A percentile compares a stretch with the other conserved stretches of the same genome.
Evolutionary conservation across 2,113 vertebrate species (phyloP).

Genomic region (Platysternon megacephalum): DNA sequence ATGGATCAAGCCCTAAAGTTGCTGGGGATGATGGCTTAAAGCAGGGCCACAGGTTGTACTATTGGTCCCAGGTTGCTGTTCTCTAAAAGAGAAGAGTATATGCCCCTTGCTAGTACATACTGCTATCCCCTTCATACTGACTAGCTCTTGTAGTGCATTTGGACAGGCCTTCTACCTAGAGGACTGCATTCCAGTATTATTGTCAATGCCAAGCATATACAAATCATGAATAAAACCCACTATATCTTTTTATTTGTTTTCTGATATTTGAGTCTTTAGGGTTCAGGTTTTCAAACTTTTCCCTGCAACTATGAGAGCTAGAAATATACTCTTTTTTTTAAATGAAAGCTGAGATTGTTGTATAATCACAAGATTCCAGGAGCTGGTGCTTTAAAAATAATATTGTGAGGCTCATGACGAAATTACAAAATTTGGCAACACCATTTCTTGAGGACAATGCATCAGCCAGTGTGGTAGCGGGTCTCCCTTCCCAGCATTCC

Average conservation of each 20-base stretch:
- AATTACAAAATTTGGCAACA: background rate
- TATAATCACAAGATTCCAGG: background rate
- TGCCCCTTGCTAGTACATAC: background rate
- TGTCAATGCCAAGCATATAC: background rate
- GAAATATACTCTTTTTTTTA: background rate
- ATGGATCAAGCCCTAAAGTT: background rate
- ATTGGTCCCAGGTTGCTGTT: background rate
- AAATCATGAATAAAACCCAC: background rate
- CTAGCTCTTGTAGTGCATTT: background rate
- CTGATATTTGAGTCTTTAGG: background rate
- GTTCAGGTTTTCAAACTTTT: background rate
- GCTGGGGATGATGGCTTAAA: background rate
- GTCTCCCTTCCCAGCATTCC: background rate
- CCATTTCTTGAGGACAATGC: background rate
- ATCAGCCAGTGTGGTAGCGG: background rate
- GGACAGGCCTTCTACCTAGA: background rate
- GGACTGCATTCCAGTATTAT: background rate
- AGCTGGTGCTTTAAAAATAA: background rate
- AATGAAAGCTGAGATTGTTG: background rate
- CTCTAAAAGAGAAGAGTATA: background rate
- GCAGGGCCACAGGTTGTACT: background rate
- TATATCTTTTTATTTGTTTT: accelerated
- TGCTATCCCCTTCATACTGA: background rate
- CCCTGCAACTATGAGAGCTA: background rate
- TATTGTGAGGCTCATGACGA: background rate